phyloP scores from a whole-genome alignment of 1,140 invertebrate species.

The Drosophila ogumai region DNA sequence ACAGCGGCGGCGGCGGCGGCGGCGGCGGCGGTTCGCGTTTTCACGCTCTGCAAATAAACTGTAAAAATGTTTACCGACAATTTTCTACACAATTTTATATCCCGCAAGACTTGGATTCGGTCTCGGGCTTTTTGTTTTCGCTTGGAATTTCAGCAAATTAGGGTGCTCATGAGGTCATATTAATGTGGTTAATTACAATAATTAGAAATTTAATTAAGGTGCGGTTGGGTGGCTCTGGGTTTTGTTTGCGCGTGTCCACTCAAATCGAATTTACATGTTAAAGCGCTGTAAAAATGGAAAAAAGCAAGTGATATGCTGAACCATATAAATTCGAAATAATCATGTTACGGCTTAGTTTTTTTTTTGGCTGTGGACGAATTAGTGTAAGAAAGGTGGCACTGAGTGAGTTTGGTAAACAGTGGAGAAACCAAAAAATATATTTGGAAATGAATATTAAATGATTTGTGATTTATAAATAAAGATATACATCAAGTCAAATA shows the following conservation, averaged over 20 bases:
- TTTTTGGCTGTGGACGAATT: background rate
- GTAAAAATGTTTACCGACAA: slow-evolving; percentile 83
- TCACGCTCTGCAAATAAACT: slow-evolving; percentile 73
- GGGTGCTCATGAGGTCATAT: slow-evolving; percentile 82
- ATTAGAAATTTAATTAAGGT: slow-evolving; percentile 83
- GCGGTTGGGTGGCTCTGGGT: slow-evolving; percentile 41
- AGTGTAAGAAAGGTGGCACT: slow-evolving; percentile 14
- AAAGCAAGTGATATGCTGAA: slow-evolving; percentile 44
- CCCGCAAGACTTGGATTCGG: slow-evolving; percentile 42
- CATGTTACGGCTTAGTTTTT: slow-evolving; percentile 37
- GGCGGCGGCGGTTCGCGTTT: slow-evolving; percentile 37
- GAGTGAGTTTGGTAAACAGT: slow-evolving; percentile 48
- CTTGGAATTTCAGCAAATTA: slow-evolving; percentile 77
- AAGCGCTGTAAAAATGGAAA: slow-evolving; percentile 66
- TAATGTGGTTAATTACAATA: slow-evolving; percentile 84
- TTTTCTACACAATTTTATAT: slow-evolving; percentile 84
- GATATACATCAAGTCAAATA: background rate
- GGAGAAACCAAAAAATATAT: too few relatives aligned
- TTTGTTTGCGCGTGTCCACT: slow-evolving; percentile 40
- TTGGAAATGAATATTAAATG: slow-evolving; percentile 1
- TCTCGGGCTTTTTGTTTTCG: slow-evolving; percentile 38
- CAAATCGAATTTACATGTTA: slow-evolving; percentile 82
- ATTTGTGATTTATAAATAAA: background rate
- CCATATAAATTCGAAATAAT: slow-evolving; percentile 71
- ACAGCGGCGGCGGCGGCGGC: slow-evolving; percentile 1